Percentiles rank a stretch among this genome's conserved stretches.
Conservation (phyloP, 92 coral and sea anemone species). For the Muricea muricata region DNA sequence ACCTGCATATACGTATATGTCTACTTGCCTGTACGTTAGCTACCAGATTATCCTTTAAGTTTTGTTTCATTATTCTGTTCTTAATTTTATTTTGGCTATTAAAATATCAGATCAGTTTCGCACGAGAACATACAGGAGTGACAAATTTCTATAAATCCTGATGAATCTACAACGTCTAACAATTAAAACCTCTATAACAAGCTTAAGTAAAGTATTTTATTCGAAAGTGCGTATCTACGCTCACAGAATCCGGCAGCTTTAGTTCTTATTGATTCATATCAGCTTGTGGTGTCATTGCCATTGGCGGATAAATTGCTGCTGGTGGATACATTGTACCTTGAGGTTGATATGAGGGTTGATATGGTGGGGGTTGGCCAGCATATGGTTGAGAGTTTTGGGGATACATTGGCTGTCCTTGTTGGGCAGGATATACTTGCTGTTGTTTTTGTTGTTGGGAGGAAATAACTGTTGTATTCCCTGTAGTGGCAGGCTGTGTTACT, state of each 20-base stretch:
- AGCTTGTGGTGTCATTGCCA: not conserved
- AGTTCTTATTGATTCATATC: not conserved
- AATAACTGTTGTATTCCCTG: not conserved
- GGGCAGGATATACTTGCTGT: not conserved
- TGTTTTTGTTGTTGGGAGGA: not conserved
- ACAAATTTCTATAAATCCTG: too few species aligned
- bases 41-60: too few species aligned
- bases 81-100: too few species aligned
- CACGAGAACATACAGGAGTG: too few species aligned
- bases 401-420: not conserved
- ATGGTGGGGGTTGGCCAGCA: not conserved
- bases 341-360: not conserved
- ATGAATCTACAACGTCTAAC: too few species aligned
- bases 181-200: too few species aligned
- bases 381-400: not conserved
- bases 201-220: too few species aligned
- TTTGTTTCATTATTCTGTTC: too few species aligned
- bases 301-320: not conserved
- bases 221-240: not conserved
- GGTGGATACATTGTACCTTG: not conserved
- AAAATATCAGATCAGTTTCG: too few species aligned
- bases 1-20: too few species aligned
- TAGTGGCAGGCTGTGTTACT: not conserved
- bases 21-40: too few species aligned
- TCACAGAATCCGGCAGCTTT: not conserved